These are phyloP conservation scores for Drosophila mauritiana DNA, from an alignment of 1,140 invertebrate genomes.

Conservation along the genomic window DNA sequence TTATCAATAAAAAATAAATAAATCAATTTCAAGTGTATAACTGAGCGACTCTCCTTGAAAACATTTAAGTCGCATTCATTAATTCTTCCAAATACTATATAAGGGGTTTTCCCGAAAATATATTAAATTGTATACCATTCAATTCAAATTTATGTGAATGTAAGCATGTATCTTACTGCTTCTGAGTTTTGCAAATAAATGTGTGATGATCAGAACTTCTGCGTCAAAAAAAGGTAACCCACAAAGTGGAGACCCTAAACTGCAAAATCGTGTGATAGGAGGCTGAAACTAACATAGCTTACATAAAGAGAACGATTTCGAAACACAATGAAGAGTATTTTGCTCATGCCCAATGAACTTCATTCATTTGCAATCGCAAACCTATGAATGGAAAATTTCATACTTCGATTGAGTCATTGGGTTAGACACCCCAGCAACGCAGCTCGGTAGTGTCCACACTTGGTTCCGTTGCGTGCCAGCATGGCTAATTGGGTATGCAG, in stretches of 20 bases:
- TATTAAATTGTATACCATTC: background rate
- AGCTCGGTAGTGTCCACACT: slow-evolving; percentile 3
- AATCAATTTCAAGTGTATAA: background rate
- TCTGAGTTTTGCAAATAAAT: slow-evolving; percentile 39
- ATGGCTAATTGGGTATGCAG: slow-evolving; percentile 37
- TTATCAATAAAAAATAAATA: background rate
- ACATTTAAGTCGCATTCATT: background rate
- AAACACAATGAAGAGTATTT: background rate
- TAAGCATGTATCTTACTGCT: slow-evolving; percentile 1
- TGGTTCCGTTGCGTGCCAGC: slow-evolving; percentile 1
- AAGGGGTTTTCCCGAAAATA: background rate
- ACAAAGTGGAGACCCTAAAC: slow-evolving; percentile 7
- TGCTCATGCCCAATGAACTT: background rate
- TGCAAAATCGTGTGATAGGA: background rate
- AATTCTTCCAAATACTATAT: background rate
- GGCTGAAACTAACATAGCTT: background rate
- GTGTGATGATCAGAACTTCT: slow-evolving; percentile 19
- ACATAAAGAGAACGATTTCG: background rate
- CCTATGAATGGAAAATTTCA: slow-evolving; percentile 35
- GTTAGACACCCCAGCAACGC: slow-evolving; percentile 3
- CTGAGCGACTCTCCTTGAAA: background rate
- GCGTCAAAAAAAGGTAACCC: slow-evolving; percentile 33
- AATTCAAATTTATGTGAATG: background rate
- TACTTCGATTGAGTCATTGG: slow-evolving; percentile 14
- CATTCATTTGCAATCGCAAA: slow-evolving; percentile 31